Evolutionary conservation across 2,113 vertebrate species (phyloP).

Genomic region (Alectura lathami): DNA sequence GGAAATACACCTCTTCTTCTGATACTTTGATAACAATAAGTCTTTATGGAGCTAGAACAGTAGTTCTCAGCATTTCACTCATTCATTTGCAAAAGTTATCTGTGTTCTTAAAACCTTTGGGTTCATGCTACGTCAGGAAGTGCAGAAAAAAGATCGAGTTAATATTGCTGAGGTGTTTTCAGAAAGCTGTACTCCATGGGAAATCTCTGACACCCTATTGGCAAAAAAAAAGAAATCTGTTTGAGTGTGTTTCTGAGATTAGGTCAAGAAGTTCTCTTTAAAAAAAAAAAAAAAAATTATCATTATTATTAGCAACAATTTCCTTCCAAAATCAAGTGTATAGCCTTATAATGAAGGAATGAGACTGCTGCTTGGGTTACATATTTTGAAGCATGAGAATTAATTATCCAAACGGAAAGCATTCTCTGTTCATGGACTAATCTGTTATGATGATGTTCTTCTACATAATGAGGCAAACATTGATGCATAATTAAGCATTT

Average conservation of each 20-base stretch:
- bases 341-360: background rate
- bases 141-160: background rate
- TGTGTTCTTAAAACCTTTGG: background rate
- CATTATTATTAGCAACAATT: background rate
- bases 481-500: slow-evolving; percentile 73
- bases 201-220: background rate
- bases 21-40: background rate
- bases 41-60: background rate
- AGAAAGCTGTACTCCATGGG: background rate
- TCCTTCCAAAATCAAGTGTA: background rate
- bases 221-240: slow-evolving; percentile 30
- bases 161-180: background rate
- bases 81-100: background rate
- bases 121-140: background rate
- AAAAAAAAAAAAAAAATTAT: background rate
- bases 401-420: slow-evolving; percentile 46
- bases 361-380: background rate
- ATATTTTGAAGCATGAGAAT: slow-evolving; percentile 13
- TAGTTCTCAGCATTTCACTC: background rate
- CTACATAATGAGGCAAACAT: slow-evolving; percentile 63
- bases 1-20: background rate
- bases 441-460: slow-evolving; percentile 55
- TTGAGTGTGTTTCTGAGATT: slow-evolving; percentile 9
- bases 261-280: background rate
- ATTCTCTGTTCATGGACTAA: slow-evolving; percentile 51